Conservation (phyloP, 2,888 invertebrate genomes). For the Elysia crispata region DNA sequence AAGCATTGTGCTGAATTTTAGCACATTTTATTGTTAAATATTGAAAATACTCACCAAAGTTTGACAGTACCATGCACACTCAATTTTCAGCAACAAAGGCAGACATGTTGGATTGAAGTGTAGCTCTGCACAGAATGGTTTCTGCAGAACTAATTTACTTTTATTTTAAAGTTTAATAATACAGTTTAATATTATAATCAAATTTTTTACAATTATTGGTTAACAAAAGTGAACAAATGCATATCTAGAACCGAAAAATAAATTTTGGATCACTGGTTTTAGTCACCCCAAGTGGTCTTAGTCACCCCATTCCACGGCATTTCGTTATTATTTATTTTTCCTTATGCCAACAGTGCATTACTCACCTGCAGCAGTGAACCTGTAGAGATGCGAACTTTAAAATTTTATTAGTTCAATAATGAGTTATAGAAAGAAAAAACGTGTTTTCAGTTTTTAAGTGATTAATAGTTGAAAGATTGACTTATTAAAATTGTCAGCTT, state of each 20-base stretch:
- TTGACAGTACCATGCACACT: slow-evolving; percentile 3
- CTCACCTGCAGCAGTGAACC: no score
- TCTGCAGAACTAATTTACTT: slow-evolving; percentile 23
- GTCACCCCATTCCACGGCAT: not conserved
- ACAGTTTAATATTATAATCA: slow-evolving; percentile 1
- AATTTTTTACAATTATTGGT: not conserved
- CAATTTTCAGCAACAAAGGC: slow-evolving; percentile 11
- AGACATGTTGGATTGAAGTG: slow-evolving; percentile 17
- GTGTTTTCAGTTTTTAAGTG: no score
- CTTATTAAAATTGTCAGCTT: no score
- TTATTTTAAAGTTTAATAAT: not conserved
- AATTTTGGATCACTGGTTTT: not conserved
- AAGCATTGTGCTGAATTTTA: no score
- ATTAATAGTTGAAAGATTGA: no score
- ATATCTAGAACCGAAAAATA: not conserved
- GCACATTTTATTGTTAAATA: not conserved
- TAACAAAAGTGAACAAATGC: not conserved
- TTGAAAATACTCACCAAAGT: slow-evolving; percentile 13
- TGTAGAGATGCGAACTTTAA: no score
- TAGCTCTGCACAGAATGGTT: slow-evolving; percentile 5
- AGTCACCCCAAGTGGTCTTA: slow-evolving; percentile 12
- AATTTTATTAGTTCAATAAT: no score
- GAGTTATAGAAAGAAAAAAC: no score
- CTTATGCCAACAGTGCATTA: no score
- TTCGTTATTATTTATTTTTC: no score